phyloP scores from a whole-genome alignment of 53 echinoderm and acorn worm genomes.

The Pentamera pediparva region DNA sequence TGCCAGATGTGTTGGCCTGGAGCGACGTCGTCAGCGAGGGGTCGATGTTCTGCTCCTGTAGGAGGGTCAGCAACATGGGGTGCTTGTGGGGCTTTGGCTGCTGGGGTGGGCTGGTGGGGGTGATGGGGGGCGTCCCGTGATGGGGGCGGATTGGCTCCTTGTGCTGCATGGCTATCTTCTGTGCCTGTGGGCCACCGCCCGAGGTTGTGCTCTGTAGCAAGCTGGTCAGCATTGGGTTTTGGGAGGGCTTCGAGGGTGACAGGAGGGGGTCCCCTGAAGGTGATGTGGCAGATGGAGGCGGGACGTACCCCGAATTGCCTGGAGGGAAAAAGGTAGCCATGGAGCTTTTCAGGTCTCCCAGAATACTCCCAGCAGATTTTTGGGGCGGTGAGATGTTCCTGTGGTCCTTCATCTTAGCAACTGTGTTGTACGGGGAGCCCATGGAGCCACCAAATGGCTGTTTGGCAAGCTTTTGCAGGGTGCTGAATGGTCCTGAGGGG shows the following conservation, averaged over 20 bases:
- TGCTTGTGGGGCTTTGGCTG: constrained; percentile 46
- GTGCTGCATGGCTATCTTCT: not conserved
- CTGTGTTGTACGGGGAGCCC: not conserved
- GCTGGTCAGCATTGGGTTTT: constrained; percentile 96
- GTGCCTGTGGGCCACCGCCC: constrained; percentile 1
- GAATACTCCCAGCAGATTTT: constrained; percentile 38
- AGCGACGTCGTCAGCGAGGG: constrained; percentile 21
- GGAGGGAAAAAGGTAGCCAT: constrained; percentile 45
- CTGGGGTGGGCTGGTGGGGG: constrained; percentile 7
- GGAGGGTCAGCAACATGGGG: constrained; percentile 90
- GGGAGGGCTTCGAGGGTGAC: constrained; percentile 46
- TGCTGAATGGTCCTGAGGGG: constrained; percentile 18
- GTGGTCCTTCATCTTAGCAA: constrained; percentile 11
- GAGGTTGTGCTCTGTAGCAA: constrained; percentile 58
- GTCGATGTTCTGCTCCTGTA: constrained; percentile 73
- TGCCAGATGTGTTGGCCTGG: constrained; percentile 30
- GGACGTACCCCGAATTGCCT: not conserved
- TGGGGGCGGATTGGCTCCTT: constrained; percentile 28
- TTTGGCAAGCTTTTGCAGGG: constrained; percentile 8
- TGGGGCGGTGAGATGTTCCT: not conserved
- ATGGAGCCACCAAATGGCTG: not conserved
- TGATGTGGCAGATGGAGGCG: not conserved
- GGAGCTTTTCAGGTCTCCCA: constrained; percentile 45
- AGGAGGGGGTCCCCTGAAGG: not conserved
- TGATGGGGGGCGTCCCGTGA: constrained; percentile 18